Evolutionary conservation across 2,797 vertebrate species (phyloP).

Genomic region (Petrocephalus sullivani): DNA sequence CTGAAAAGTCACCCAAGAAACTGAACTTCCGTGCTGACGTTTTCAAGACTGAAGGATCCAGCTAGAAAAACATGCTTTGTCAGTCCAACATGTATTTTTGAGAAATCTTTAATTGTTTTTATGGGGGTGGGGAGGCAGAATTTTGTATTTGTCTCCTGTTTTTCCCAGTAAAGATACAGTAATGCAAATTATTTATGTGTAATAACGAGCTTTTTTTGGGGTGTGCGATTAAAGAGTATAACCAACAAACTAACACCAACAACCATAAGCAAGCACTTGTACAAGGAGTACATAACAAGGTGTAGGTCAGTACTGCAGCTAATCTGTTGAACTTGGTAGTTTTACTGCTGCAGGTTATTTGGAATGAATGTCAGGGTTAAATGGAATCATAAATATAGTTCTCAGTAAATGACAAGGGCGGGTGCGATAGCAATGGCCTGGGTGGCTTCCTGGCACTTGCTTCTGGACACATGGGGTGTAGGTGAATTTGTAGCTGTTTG

Average conservation of each 20-base stretch:
- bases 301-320: neutral
- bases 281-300: neutral
- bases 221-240: neutral
- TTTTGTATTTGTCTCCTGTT: no score
- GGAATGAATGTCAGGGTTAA: conserved; percentile 12
- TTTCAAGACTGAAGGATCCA: neutral
- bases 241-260: conserved; percentile 7
- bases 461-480: neutral
- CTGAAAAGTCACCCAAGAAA: neutral
- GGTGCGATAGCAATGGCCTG: neutral
- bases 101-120: neutral
- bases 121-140: neutral
- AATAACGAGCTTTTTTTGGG: neutral
- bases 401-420: neutral
- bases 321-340: conserved; percentile 8
- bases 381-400: conserved; percentile 14
- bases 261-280: neutral
- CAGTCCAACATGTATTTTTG: neutral
- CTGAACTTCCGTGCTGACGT: no score
- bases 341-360: conserved; percentile 21
- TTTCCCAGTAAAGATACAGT: neutral
- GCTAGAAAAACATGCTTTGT: neutral
- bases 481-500: neutral
- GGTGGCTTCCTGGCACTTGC: neutral
- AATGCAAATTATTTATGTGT: conserved; percentile 20